Evolutionary conservation across 2,888 invertebrate species (phyloP).

Genomic region (Serripes groenlandicus): DNA sequence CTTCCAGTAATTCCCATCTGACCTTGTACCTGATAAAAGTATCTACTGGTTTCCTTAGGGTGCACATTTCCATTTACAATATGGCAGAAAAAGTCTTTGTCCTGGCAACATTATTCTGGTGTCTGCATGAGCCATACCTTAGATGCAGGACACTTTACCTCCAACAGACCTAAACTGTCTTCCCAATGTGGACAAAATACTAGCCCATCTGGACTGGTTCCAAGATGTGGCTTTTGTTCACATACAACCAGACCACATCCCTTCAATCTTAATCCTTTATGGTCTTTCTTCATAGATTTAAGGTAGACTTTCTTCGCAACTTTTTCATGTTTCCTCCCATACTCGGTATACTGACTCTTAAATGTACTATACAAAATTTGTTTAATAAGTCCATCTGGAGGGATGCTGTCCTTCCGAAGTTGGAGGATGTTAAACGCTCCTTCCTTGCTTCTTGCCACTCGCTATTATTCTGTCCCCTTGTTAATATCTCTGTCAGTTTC

Average conservation of each 20-base stretch:
- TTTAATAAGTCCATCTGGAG: slow-evolving; percentile 29
- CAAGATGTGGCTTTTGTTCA: slow-evolving; percentile 31
- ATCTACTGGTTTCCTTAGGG: slow-evolving; percentile 33
- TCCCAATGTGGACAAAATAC: slow-evolving; percentile 12
- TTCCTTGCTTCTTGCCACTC: slow-evolving; percentile 20
- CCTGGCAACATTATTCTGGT: slow-evolving; percentile 1
- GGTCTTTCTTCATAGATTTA: background rate
- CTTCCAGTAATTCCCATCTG: slow-evolving; percentile 40
- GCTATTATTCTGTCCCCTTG: slow-evolving; percentile 24
- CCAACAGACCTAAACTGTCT: slow-evolving; percentile 14
- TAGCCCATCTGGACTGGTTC: slow-evolving; percentile 50
- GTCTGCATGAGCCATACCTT: background rate
- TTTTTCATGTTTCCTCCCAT: slow-evolving; percentile 50
- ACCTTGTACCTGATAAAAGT: slow-evolving; percentile 39
- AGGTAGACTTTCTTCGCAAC: slow-evolving; percentile 21
- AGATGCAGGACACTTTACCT: slow-evolving; percentile 57
- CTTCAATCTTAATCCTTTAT: background rate
- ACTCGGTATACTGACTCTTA: slow-evolving; percentile 5
- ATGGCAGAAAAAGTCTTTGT: slow-evolving; percentile 31
- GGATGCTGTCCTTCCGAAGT: slow-evolving; percentile 34
- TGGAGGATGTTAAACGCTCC: slow-evolving; percentile 31
- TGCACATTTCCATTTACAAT: background rate
- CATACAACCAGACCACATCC: slow-evolving; percentile 31
- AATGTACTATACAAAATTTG: slow-evolving; percentile 19
- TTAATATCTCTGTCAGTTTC: background rate